These are phyloP conservation scores for Drosophila oshimai DNA, from an alignment of 1,140 invertebrate genomes.

Conservation along the genomic window DNA sequence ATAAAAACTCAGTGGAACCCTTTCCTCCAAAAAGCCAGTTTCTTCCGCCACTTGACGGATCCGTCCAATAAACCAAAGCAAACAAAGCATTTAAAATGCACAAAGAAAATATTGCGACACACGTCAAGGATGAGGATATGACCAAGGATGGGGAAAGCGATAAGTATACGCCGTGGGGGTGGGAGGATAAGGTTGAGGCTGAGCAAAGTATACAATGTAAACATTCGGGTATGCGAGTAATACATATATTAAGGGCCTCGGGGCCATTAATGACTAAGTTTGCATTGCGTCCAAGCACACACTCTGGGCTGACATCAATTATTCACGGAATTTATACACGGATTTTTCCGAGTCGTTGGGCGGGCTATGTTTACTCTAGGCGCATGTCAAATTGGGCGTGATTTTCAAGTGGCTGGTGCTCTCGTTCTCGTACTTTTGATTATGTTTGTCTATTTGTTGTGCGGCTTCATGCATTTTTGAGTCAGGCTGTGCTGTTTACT, in stretches of 20 bases:
- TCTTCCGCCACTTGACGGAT: slow-evolving; percentile 15
- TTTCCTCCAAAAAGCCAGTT: neutral
- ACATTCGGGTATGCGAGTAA: slow-evolving; percentile 25
- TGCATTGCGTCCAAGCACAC: slow-evolving; percentile 53
- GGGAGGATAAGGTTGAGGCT: slow-evolving; percentile 27
- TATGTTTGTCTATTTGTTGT: slow-evolving; percentile 79
- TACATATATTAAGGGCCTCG: slow-evolving; percentile 64
- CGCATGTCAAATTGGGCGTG: slow-evolving; percentile 78
- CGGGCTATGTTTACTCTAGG: slow-evolving; percentile 66
- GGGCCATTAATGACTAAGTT: slow-evolving; percentile 68
- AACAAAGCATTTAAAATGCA: slow-evolving; percentile 72
- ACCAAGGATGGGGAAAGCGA: slow-evolving; percentile 17
- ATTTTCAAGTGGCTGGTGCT: slow-evolving; percentile 67
- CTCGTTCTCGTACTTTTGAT: slow-evolving; percentile 61
- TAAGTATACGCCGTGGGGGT: slow-evolving; percentile 20
- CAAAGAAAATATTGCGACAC: slow-evolving; percentile 68
- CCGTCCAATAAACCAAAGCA: slow-evolving; percentile 51
- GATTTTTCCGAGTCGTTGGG: slow-evolving; percentile 52
- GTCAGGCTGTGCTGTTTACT: slow-evolving; percentile 51
- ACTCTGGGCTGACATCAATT: slow-evolving; percentile 64
- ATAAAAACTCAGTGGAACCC: neutral
- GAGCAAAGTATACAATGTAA: slow-evolving; percentile 23
- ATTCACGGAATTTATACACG: slow-evolving; percentile 75
- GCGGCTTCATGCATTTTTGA: slow-evolving; percentile 72
- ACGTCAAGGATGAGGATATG: slow-evolving; percentile 34